A percentile compares a stretch with the other conserved stretches of the same genome.
Conservation (phyloP, 2,797 vertebrate species). For the Onychomys torridus region DNA sequence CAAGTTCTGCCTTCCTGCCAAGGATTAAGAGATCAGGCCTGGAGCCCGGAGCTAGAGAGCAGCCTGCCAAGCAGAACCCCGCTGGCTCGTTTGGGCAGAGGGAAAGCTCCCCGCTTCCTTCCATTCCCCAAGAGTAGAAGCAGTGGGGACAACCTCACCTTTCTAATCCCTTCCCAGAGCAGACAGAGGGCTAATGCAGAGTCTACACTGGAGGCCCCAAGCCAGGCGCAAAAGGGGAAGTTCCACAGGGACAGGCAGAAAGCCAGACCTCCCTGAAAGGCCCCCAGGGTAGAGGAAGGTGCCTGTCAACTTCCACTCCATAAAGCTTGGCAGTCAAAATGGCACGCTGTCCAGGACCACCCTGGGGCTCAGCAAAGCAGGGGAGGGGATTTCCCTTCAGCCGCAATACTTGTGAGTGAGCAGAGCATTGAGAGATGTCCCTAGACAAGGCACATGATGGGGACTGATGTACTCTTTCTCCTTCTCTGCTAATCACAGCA, state of each 20-base stretch:
- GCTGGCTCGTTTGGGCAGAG: not conserved
- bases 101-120: not conserved
- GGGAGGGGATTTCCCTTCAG: not conserved
- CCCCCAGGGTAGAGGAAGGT: not conserved
- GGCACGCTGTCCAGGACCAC: not conserved
- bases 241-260: conserved; percentile 17
- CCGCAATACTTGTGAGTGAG: not conserved
- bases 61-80: conserved; percentile 60
- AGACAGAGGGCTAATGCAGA: not conserved
- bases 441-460: not conserved
- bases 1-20: conserved; percentile 77
- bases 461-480: not conserved
- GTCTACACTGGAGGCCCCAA: not conserved
- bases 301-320: conserved; percentile 31
- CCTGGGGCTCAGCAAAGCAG: not conserved
- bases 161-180: not conserved
- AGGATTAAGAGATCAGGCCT: conserved; percentile 74
- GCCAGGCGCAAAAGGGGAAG: conserved; percentile 39
- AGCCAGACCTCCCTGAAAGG: not conserved
- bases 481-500: not conserved
- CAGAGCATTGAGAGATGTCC: not conserved
- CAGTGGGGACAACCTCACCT: not conserved
- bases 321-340: conserved; percentile 3
- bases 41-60: not conserved
- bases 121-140: not conserved